These are phyloP conservation scores for Mycetomoellerius zeteki DNA, from an alignment of 1,140 invertebrate species.

Conservation along the genomic window DNA sequence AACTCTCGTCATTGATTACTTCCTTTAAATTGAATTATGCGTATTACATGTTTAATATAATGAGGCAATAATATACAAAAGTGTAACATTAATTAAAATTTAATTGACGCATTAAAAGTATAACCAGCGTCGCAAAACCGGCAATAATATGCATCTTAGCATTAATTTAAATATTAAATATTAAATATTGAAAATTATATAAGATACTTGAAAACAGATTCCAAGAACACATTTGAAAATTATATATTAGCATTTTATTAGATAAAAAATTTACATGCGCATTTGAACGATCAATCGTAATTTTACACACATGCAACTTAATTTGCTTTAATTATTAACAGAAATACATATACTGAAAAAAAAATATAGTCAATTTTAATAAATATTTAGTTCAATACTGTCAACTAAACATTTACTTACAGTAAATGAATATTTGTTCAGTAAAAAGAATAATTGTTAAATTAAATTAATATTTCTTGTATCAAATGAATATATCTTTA, in stretches of 20 bases:
- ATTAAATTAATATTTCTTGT: too few species aligned
- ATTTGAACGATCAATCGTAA: neutral
- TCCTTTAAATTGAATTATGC: neutral
- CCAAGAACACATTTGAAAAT: slow-evolving; percentile 13
- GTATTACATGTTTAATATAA: neutral
- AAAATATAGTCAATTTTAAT: too few species aligned
- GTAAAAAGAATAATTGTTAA: too few species aligned
- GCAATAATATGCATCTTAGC: neutral
- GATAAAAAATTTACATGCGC: neutral
- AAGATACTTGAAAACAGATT: slow-evolving; percentile 2
- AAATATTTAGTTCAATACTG: too few species aligned
- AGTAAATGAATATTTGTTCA: too few species aligned
- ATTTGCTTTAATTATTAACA: neutral
- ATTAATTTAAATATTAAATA: slow-evolving; percentile 32
- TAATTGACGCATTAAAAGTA: neutral
- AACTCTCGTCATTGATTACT: neutral
- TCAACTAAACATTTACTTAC: too few species aligned
- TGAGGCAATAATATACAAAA: neutral
- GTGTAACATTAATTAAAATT: slow-evolving; percentile 1
- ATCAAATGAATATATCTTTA: too few species aligned
- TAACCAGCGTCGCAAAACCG: neutral
- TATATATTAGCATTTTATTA: neutral
- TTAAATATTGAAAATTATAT: neutral
- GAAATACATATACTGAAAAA: too few species aligned
- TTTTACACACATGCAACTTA: neutral